A percentile compares a stretch with the other conserved stretches of the same genome.
Evolutionary conservation across 2,113 vertebrate genomes (phyloP).

Genomic region (Pterocles burchelli): DNA sequence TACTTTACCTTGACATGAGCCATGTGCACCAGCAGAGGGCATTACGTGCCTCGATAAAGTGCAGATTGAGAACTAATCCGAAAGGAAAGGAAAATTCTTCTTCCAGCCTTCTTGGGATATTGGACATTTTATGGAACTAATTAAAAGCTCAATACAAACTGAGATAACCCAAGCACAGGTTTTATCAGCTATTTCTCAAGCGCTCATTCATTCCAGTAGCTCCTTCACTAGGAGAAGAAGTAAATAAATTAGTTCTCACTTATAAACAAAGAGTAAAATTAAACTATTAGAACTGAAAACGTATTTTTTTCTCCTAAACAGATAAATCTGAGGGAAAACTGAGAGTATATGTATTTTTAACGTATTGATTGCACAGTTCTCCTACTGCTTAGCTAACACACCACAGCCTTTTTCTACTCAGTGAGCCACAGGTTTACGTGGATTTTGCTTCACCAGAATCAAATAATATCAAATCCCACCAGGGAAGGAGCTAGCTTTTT

Average conservation of each 20-base stretch:
- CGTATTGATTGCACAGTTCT: neutral
- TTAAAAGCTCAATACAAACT: neutral
- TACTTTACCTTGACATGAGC: neutral
- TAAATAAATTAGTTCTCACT: neutral
- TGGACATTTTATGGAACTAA: neutral
- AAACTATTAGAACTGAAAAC: neutral
- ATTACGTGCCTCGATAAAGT: neutral
- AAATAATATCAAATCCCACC: neutral
- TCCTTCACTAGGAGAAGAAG: neutral
- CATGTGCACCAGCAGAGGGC: conserved; percentile 32
- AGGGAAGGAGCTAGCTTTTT: neutral
- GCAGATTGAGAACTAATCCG: neutral
- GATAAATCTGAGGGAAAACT: neutral
- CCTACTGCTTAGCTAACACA: neutral
- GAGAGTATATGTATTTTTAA: neutral
- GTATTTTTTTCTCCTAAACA: neutral
- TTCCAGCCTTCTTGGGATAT: neutral
- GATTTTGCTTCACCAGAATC: neutral
- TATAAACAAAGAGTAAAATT: neutral
- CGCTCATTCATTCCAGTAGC: neutral
- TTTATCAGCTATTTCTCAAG: neutral
- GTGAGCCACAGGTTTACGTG: neutral
- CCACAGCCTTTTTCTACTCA: neutral
- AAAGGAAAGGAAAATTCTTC: neutral
- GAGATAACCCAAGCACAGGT: neutral